Conservation (phyloP, 1,140 invertebrate genomes). For the Tetragonula clypearis region DNA sequence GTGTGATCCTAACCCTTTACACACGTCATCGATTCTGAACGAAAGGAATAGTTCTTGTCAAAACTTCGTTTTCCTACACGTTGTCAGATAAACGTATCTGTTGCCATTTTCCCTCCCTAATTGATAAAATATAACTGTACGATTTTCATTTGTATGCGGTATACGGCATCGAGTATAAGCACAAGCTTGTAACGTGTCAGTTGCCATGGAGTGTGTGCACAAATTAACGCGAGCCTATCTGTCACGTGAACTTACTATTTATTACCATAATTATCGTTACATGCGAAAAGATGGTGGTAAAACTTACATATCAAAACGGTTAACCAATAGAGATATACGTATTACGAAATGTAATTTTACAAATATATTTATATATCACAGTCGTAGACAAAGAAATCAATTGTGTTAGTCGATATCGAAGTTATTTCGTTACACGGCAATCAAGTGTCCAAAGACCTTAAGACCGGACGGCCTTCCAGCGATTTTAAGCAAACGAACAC, state of each 20-base stretch:
- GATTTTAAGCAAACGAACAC: slow-evolving; percentile 18
- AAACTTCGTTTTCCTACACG: too few species aligned
- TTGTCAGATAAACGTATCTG: too few species aligned
- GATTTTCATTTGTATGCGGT: not conserved
- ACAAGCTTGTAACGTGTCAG: too few species aligned
- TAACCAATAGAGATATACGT: slow-evolving; percentile 61
- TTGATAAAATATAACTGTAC: not conserved
- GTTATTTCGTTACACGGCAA: slow-evolving; percentile 23
- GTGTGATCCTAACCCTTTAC: too few species aligned
- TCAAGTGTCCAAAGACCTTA: slow-evolving; percentile 17
- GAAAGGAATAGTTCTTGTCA: too few species aligned
- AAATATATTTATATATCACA: slow-evolving; percentile 71
- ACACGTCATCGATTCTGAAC: too few species aligned
- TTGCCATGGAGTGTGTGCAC: not conserved
- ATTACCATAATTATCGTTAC: slow-evolving; percentile 66
- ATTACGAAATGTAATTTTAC: slow-evolving; percentile 66
- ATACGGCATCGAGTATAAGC: too few species aligned
- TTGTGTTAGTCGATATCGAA: slow-evolving; percentile 43
- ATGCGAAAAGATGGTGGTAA: slow-evolving; percentile 51
- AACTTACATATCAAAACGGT: slow-evolving; percentile 63
- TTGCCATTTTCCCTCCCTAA: too few species aligned
- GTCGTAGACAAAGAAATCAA: slow-evolving; percentile 65
- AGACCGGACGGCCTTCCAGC: not conserved
- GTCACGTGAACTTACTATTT: slow-evolving; percentile 57
- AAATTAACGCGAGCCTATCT: not conserved